phyloP scores from a whole-genome alignment of 2,888 invertebrate genomes.

The Polia nebulosa region DNA sequence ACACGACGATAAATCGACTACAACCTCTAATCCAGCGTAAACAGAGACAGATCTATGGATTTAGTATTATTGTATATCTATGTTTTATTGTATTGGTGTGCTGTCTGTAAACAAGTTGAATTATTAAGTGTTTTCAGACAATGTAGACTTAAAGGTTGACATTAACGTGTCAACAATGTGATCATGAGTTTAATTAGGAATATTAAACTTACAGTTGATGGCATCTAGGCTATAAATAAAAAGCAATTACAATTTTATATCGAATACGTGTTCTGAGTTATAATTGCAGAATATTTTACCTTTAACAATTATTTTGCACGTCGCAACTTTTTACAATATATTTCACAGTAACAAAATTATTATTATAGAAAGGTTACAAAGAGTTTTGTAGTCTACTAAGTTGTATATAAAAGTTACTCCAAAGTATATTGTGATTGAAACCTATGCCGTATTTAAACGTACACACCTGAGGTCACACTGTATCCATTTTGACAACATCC shows the following conservation, averaged over 20 bases:
- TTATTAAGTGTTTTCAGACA: background rate
- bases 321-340: background rate
- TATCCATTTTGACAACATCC: conserved; percentile 2
- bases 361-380: too few relatives aligned
- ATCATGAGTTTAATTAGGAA: background rate
- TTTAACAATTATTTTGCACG: background rate
- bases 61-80: conserved; percentile 22
- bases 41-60: conserved; percentile 19
- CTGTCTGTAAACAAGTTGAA: conserved; percentile 16
- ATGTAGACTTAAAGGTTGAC: background rate
- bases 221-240: background rate
- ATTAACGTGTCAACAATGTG: background rate
- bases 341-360: background rate
- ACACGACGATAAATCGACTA: conserved; percentile 48
- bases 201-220: background rate
- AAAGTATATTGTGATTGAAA: background rate
- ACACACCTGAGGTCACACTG: background rate
- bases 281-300: background rate
- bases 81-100: conserved; percentile 4
- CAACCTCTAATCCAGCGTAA: conserved; percentile 44
- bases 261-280: conserved; percentile 1
- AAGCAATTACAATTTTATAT: background rate
- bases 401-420: too few relatives aligned
- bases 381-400: too few relatives aligned
- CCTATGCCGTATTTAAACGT: background rate